These are phyloP conservation scores for Megaceryle torquata DNA, from an alignment of 2,113 vertebrate genomes.

Conservation along the genomic window DNA sequence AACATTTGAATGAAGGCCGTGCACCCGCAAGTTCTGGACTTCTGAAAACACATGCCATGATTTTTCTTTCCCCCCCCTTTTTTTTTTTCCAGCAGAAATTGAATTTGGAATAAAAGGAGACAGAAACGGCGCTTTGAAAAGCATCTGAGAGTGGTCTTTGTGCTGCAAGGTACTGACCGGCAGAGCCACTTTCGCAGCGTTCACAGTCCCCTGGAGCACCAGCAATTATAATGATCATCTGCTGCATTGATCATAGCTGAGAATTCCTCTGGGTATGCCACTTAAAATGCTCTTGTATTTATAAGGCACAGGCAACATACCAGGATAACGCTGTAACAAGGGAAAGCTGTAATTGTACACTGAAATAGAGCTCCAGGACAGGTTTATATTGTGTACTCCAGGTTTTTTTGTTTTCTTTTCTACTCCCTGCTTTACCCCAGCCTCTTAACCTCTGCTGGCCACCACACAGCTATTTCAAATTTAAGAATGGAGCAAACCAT, in stretches of 20 bases:
- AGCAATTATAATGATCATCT: neutral
- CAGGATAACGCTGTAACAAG: neutral
- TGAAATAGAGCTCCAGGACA: neutral
- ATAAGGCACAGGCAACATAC: neutral
- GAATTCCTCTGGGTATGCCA: neutral
- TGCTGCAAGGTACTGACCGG: neutral
- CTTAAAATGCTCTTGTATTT: neutral
- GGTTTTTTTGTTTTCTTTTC: neutral
- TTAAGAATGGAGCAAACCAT: neutral
- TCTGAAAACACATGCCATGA: neutral
- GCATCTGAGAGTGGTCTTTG: neutral
- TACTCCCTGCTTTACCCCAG: neutral
- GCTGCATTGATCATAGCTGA: neutral
- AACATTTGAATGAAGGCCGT: neutral
- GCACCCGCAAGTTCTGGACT: neutral
- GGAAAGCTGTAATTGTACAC: neutral
- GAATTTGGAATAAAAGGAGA: neutral
- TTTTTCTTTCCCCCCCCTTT: neutral
- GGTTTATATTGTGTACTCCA: neutral
- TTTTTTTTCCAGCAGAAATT: neutral
- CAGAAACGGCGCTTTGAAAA: neutral
- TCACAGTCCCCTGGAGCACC: neutral
- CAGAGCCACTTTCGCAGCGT: rapidly evolving
- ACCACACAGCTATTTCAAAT: neutral
- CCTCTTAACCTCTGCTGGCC: neutral